A percentile compares a stretch with the other conserved stretches of the same genome.
Evolutionary conservation across 2,113 vertebrate genomes (phyloP).

Genomic region (Poeciliopsis retropinna): DNA sequence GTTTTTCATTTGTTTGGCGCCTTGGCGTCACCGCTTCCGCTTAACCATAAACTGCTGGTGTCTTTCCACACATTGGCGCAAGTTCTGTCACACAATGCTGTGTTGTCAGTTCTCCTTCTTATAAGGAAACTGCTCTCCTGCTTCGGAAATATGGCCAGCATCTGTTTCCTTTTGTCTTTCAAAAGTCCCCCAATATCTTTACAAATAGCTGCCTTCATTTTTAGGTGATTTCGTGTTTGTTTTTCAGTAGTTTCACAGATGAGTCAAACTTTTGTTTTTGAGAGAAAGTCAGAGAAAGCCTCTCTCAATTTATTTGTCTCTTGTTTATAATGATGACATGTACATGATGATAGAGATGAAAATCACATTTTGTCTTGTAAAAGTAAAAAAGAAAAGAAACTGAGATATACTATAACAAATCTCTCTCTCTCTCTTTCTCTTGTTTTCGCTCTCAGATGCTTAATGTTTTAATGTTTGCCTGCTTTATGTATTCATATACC

Average conservation of each 20-base stretch:
- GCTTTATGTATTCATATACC: too few species aligned
- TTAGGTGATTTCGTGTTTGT: too few species aligned
- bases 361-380: not conserved
- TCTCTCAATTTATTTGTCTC: not conserved
- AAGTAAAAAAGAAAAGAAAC: not conserved
- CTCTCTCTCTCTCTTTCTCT: too few species aligned
- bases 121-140: constrained; percentile 25
- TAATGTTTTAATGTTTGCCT: too few species aligned
- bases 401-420: not conserved
- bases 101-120: constrained; percentile 30
- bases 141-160: not conserved
- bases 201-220: not conserved
- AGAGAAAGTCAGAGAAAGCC: not conserved
- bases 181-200: not conserved
- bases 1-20: constrained; percentile 44
- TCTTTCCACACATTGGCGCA: constrained; percentile 40
- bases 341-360: not conserved
- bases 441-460: too few species aligned
- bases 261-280: too few species aligned
- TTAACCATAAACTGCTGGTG: constrained; percentile 52
- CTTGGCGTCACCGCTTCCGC: constrained; percentile 68
- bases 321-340: not conserved
- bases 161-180: not conserved
- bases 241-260: too few species aligned
- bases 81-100: constrained; percentile 38